phyloP scores from a whole-genome alignment of 2,113 vertebrate genomes.

The Pelmatolapia mariae region DNA sequence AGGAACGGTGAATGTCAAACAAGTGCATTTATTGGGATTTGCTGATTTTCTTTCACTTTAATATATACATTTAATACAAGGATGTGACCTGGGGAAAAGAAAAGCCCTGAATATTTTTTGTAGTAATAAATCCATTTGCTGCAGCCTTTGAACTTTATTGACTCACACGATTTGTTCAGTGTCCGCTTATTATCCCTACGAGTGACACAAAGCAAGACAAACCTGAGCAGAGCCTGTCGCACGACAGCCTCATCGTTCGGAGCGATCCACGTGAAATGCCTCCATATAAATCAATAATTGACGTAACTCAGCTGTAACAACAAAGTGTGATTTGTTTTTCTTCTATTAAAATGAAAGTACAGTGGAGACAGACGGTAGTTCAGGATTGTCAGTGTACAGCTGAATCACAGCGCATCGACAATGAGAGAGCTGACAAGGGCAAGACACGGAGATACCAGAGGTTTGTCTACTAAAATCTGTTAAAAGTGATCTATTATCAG shows the following conservation, averaged over 20 bases:
- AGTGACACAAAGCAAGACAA: slow-evolving; percentile 7
- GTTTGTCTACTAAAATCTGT: background rate
- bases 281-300: background rate
- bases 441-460: slow-evolving; percentile 1
- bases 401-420: background rate
- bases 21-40: slow-evolving; percentile 64
- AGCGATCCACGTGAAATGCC: background rate
- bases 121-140: background rate
- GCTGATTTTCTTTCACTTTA: slow-evolving; percentile 16
- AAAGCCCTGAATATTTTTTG: background rate
- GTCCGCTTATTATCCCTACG: background rate
- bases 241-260: background rate
- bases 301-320: background rate
- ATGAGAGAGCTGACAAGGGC: background rate
- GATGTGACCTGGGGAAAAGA: background rate
- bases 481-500: background rate
- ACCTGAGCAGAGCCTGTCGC: background rate
- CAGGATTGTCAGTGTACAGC: slow-evolving; percentile 11
- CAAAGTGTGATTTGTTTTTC: background rate
- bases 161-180: background rate
- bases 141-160: background rate
- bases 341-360: background rate
- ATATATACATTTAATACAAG: slow-evolving; percentile 58
- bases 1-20: slow-evolving; percentile 11
- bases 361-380: background rate